phyloP scores from a whole-genome alignment of 2,888 invertebrate species.

The Ectobius pallidus region DNA sequence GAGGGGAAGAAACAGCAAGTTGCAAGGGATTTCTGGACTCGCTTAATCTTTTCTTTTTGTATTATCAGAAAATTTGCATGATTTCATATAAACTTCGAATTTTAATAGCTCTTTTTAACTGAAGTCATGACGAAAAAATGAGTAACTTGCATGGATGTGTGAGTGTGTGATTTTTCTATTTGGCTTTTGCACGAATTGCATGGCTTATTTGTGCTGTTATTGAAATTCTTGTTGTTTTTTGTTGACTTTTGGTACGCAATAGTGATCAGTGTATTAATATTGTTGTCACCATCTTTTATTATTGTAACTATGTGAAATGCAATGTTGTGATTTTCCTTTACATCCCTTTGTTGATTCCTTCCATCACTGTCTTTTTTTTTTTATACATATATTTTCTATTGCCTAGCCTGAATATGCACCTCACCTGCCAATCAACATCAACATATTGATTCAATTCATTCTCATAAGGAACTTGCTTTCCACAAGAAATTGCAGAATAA shows the following conservation, averaged over 20 bases:
- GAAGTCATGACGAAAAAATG: not conserved
- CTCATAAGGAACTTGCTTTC: conserved; percentile 24
- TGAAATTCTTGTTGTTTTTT: not conserved
- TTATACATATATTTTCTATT: not conserved
- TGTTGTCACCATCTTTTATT: not conserved
- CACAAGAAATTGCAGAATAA: not conserved
- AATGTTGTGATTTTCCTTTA: not conserved
- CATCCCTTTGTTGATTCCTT: conserved; percentile 2
- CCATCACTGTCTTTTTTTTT: not conserved
- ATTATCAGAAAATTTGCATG: conserved; percentile 10
- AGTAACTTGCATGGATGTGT: conserved; percentile 15
- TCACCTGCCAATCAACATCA: not conserved
- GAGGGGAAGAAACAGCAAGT: not conserved
- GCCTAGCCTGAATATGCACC: not conserved
- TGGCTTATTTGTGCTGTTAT: not conserved
- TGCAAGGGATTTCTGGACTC: conserved; percentile 37
- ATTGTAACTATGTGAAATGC: conserved; percentile 8
- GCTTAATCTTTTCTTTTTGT: not conserved
- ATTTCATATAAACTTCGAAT: not conserved
- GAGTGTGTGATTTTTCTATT: conserved; percentile 5
- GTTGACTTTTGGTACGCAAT: not conserved
- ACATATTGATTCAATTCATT: conserved; percentile 10
- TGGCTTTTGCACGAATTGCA: not conserved
- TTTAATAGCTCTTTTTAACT: no score
- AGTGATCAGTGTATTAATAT: not conserved